Base-by-base conservation (phyloP, 2,113 vertebrate genomes). In the Arenaria interpres region DNA sequence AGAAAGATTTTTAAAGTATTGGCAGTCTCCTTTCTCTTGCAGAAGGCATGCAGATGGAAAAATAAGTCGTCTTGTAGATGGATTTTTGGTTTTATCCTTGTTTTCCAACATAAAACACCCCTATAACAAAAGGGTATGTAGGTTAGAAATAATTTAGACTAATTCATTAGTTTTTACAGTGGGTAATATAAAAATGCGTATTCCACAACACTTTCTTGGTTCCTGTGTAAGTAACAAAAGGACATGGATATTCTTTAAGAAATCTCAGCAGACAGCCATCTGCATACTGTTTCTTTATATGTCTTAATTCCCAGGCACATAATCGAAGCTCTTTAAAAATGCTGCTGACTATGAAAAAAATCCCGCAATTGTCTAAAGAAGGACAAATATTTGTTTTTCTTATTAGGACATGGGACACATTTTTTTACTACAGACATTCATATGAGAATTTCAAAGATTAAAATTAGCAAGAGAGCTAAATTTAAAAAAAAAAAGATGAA, bases 311-410 rank as follows among this genome's bases (percentile, higher is more conserved):
- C 35, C 50, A 94, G 35, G 14, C 32, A 90, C 46, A 78, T 92
- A 95, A 96, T 73, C 28, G 92, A 96, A 96, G 45, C 30, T 89
- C 43, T 84, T 90, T 75, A 63, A 37, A 95, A 97, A 90, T 66
- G 48, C 88, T 91, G 75, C 59, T 85, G 85, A 80, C 64, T 63
- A 91, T 79, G 69, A 12, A 89, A 74, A 73, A 32, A 1, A 8
- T 7, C 35, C 5, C 8, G 13, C 6, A 72, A 73, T 78, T 95
- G 54, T 72, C 80, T 30, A 23, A 57, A 80, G 28, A 89, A 16
- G 53, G 33, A 78, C 12, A 95, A 43, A 19, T 12, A 62, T 23
- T 43, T 85, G 2, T 57, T 78, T 71, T 63, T 82, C 48, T 80
- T 19, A 39, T 43, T 74, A 68, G 24, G 33, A 3, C 11, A 56